Evolutionary conservation across 2,113 vertebrate species (phyloP).

Genomic region (Chlamydotis undulata): DNA sequence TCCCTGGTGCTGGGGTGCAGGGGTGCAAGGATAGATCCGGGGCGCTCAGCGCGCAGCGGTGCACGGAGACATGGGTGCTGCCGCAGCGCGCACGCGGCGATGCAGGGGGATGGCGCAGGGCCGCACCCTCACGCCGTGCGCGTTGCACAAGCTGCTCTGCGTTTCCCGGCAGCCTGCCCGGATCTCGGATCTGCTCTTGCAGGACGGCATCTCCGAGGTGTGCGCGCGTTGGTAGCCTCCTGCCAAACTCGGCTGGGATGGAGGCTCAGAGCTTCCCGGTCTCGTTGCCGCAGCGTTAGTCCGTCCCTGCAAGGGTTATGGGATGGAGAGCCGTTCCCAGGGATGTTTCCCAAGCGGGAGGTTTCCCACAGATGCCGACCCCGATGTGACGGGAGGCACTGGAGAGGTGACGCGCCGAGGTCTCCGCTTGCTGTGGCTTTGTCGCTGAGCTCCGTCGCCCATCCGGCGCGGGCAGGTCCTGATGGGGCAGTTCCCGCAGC

Average conservation of each 20-base stretch:
- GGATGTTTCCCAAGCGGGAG: neutral
- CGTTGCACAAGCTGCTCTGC: neutral
- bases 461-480: rapidly evolving
- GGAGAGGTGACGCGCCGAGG: neutral
- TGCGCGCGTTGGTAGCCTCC: neutral
- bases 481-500: neutral
- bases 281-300: neutral
- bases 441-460: neutral
- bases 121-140: rapidly evolving
- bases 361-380: neutral
- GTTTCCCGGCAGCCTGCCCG: neutral
- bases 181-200: neutral
- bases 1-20: neutral
- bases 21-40: neutral
- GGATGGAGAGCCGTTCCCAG: neutral
- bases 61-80: neutral
- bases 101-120: neutral
- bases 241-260: neutral
- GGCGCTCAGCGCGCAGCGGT: neutral
- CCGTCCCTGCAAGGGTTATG: neutral
- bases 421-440: neutral
- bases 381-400: neutral
- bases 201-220: neutral
- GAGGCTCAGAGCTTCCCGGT: neutral
- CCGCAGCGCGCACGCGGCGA: neutral